These are phyloP conservation scores for Leptodirus hochenwartii DNA, from an alignment of 2,888 invertebrate genomes.

Conservation along the genomic window DNA sequence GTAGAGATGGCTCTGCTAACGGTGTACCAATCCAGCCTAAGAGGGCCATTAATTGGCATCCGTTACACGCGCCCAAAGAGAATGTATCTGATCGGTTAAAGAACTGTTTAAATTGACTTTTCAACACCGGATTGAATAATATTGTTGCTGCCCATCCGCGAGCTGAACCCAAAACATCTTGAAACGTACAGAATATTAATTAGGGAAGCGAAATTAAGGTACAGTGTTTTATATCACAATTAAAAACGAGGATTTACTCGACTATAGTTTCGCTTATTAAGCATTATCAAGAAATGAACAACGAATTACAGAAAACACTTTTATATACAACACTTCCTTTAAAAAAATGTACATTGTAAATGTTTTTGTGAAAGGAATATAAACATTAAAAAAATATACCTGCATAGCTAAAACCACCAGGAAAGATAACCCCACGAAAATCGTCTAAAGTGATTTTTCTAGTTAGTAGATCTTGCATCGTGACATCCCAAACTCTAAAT, in stretches of 20 bases:
- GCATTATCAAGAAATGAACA: too few relatives aligned
- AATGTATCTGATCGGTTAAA: conserved; percentile 61
- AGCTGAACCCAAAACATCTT: conserved; percentile 88
- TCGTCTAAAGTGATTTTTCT: conserved; percentile 52
- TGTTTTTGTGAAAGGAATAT: too few relatives aligned
- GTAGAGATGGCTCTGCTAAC: conserved; percentile 17
- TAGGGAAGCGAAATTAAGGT: too few relatives aligned
- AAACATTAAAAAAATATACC: conserved; percentile 46
- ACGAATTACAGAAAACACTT: too few relatives aligned
- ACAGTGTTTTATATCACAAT: too few relatives aligned
- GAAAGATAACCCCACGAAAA: conserved; percentile 84
- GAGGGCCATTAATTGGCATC: conserved; percentile 89
- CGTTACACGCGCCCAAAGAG: conserved; percentile 95
- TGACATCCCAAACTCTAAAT: conserved; percentile 84
- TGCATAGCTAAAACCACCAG: conserved; percentile 98
- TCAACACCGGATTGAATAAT: conserved; percentile 57
- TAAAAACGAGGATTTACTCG: too few relatives aligned
- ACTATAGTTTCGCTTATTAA: too few relatives aligned
- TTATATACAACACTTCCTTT: conserved; percentile 1
- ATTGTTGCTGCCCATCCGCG: conserved; percentile 97
- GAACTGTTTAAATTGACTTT: conserved; percentile 62
- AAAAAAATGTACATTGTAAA: conserved; percentile 8
- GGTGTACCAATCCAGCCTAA: conserved; percentile 72
- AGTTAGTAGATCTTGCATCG: conserved; percentile 75
- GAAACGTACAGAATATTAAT: conserved; percentile 14